Base-by-base conservation (phyloP, 37 sponge, comb jelly and placozoan genomes). In the Halichondria panicea region DNA sequence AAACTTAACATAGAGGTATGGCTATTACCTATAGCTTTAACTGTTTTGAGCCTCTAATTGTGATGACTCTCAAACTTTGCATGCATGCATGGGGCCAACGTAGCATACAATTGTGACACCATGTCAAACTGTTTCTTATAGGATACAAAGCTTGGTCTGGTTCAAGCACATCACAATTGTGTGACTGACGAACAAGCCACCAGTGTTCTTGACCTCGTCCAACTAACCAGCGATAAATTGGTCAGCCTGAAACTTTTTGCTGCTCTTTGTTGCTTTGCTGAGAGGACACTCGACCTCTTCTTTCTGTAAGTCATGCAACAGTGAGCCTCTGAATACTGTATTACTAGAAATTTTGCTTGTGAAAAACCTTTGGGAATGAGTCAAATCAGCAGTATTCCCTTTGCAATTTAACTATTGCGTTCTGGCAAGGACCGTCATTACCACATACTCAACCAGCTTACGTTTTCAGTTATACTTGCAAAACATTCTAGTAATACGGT, bases 181-280 rank as follows among this genome's bases (percentile, higher is more conserved):
- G 44, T 85, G 38, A 55, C 71, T 2, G 30, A 7, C 4, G 67
- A 64, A 31, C 79, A 85, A 54, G 79, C 65, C 15, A 9, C 24
- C 28, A 27, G 36, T 9, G 48, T 78, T 38, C 40, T 78, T 38
- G 67, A 77, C n/a, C 35, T 74, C 3, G 84, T 41, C 19, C 76
- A 70, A 22, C 21, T 83, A 18, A 39, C 80, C 7, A 28, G 8
- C 6, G 76, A 79, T 0, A 41, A 19, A 9, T 11, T 37, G 5
- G 72, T 84, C 0, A 74, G 71, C 4, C 18, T 81, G 0, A 53
- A 75, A 15, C 68, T 90, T 46, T 90, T 90, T 76, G 81, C 77
- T 52, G 85, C 80, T 1, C 58, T 84, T 19, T 80, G 80, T 75
- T 85, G 81, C 42, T 65, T 90, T 0, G 63, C 85, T 28, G 91